Conservation (phyloP, 1,140 invertebrate genomes). For the Drosophila paulistorum region DNA sequence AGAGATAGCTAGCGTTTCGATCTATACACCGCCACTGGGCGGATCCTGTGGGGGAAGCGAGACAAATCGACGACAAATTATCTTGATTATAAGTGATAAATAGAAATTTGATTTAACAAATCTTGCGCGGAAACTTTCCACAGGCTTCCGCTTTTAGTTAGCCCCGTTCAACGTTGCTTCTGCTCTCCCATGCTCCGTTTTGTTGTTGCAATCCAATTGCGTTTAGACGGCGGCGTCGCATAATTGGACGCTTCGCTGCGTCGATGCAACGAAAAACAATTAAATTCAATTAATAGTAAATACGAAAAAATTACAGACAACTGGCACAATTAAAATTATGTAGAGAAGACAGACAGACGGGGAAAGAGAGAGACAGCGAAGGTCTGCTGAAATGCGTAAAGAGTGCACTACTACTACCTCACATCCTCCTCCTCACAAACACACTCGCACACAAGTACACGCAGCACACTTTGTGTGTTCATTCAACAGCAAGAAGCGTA, state of each 20-base stretch:
- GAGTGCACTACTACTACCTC: conserved; percentile 30
- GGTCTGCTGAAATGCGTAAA: conserved; percentile 50
- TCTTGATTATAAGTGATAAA: background rate
- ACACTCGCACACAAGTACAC: background rate
- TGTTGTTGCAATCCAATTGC: conserved; percentile 75
- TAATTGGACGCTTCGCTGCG: conserved; percentile 73
- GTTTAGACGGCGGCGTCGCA: conserved; percentile 52
- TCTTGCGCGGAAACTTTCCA: conserved; percentile 18
- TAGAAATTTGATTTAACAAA: background rate
- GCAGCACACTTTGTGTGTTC: conserved; percentile 25
- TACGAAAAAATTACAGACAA: conserved; percentile 50
- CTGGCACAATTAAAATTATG: conserved; percentile 43
- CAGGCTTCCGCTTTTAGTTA: conserved; percentile 15
- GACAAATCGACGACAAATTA: background rate
- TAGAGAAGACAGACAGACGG: conserved; percentile 7
- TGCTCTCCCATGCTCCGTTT: background rate
- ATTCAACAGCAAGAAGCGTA: conserved; percentile 33
- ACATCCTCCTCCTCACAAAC: background rate
- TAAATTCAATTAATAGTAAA: conserved; percentile 77
- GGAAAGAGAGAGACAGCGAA: background rate
- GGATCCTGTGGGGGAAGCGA: no score
- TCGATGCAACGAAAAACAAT: conserved; percentile 69
- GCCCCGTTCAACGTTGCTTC: conserved; percentile 6
- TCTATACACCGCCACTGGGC: no score
- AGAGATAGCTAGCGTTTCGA: no score